Base-by-base conservation (phyloP, 2,888 invertebrate species). In the Eupithecia subfuscata region DNA sequence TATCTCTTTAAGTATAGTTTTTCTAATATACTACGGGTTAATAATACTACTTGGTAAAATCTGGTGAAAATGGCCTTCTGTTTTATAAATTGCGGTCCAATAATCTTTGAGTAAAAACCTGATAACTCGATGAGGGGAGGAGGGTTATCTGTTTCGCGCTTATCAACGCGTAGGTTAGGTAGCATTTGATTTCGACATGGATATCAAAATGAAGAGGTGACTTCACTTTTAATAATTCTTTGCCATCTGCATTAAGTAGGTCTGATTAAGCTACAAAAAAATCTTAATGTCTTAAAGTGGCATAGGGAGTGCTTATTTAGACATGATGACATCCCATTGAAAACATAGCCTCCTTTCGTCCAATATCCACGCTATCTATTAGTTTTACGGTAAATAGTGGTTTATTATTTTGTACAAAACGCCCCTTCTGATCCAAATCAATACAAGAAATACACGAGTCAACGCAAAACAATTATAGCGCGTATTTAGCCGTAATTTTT, bases 61-160 rank as follows among this genome's bases (percentile, higher is more conserved):
- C 9, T 37, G 11, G 1, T 67, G 65, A 67, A 67, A 67, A 40
- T 67, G 37, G 34, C 22, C 65, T n/a, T 67, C 43, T 56, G 52
- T 56, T 73, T 68, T 68, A 67, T 73, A 73, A 67, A 73, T 48
- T 45, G 68, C 68, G 65, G 68, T 43, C 64, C 64, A 64, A 45
- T 68, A 67, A 68, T 68, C 22, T 68, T 43, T 25, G 68, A 68
- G 68, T 43, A 68, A 68, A 68, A 68, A 68, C 68, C 40, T 68
- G 68, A 68, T 68, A 40, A 68, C 40, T 40, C 37, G 40, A 37
- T 22, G 67, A 40, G 40, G 68, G 68, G 67, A 37, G 37, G 40
- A 68, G 68, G 68, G 68, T 68, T 68, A 68, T 68, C 68, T n/a
- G 43, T 43, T 68, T 45, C 40, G 68, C 68, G 43, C 68, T 68